Evolutionary conservation across 1,140 invertebrate species (phyloP), one percentile per base, ranked within the genome.

Genomic region (Papilio polyxenes): DNA sequence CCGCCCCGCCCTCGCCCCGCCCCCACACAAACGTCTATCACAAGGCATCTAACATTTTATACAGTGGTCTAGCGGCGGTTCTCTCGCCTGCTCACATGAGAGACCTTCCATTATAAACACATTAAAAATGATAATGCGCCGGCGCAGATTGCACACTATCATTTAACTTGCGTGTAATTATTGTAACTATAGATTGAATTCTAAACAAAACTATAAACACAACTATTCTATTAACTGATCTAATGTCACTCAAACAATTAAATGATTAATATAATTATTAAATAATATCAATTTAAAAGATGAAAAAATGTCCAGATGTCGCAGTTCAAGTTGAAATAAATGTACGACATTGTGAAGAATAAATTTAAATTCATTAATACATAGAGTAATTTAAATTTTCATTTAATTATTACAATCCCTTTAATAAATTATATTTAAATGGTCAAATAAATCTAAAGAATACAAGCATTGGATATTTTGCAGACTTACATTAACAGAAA

Each of bases 11-110:
- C 23, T 31, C 23, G 23, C 72, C 72, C 11, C 69, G 7, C 62
- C 65, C 65, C 65, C 62, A 10, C 23, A 31, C 23, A 8, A 9
- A 10, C 59, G 9, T 65, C 23, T 62, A 74, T 83, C 76, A 84
- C 83, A 84, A 87, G 86, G 84, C 86, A 84, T 83, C 82, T 62
- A 83, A 84, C 75, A 81, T 82, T 83, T 85, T 80, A 82, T 83
- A 86, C 83, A 86, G 82, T 82, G 79, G 76, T 44, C 62, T 62
- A 31, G 8, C 75, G 51, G 11, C 75, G 59, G 8, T 40, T 20
- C 31, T 23, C 51, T 11, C 51, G 51, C 51, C 51, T 11, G 15
- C 17, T 15, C n/a, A 8, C 15, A 6, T 4, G 17, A 6, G 8
- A 8, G 7, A 20, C n/a, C 17, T 17, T 17, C 17, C 56, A 17